Evolutionary conservation across 2,888 invertebrate genomes (phyloP).

Genomic region (Formica aserva): DNA sequence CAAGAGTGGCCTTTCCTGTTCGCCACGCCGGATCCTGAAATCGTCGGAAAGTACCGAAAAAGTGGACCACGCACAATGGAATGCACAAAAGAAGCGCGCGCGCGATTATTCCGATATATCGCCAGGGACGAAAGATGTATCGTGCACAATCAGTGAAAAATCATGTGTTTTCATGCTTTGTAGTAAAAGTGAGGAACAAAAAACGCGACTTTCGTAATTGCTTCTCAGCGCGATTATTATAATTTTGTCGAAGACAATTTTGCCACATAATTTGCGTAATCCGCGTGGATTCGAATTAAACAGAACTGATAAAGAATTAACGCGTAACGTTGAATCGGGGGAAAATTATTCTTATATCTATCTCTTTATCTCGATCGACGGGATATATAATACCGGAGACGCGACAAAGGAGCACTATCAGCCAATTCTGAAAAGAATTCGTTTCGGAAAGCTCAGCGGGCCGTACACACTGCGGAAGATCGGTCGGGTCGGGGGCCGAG

Average conservation of each 20-base stretch:
- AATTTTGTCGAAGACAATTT: slow-evolving; percentile 49
- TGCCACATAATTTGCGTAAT: background rate
- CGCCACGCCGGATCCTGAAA: slow-evolving; percentile 74
- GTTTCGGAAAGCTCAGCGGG: slow-evolving; percentile 18
- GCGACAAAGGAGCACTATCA: background rate
- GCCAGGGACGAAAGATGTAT: slow-evolving; percentile 55
- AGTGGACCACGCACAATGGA: slow-evolving; percentile 69
- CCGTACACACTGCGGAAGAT: slow-evolving; percentile 26
- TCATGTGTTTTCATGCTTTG: background rate
- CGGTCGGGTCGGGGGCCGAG: slow-evolving; percentile 6
- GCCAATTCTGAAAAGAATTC: slow-evolving; percentile 47
- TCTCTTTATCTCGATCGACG: background rate
- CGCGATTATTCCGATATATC: slow-evolving; percentile 70
- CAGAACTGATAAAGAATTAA: background rate
- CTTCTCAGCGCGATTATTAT: slow-evolving; percentile 50
- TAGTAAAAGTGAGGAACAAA: slow-evolving; percentile 27
- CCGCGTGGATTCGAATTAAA: background rate
- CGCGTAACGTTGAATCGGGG: background rate
- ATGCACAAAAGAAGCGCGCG: slow-evolving; percentile 67
- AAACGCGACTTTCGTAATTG: slow-evolving; percentile 46
- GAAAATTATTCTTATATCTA: background rate
- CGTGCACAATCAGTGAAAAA: background rate
- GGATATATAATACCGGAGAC: background rate
- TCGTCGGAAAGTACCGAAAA: slow-evolving; percentile 78
- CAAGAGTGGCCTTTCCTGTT: slow-evolving; percentile 85